phyloP scores from a whole-genome alignment of 1,140 invertebrate species.

The Dinoponera quadriceps region DNA sequence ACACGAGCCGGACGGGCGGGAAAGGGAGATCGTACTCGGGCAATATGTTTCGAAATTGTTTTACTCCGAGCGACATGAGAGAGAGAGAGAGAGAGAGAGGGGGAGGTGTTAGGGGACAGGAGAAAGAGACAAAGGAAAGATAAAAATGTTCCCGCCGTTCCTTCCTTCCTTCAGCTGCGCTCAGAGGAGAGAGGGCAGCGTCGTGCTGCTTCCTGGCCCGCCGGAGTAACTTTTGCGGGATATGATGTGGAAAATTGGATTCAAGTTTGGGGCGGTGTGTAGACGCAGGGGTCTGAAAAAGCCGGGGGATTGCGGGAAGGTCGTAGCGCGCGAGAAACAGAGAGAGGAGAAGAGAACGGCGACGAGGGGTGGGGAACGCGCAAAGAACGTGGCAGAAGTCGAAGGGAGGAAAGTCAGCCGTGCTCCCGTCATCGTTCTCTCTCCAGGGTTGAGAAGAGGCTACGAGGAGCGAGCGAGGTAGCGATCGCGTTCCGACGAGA shows the following conservation, averaged over 20 bases:
- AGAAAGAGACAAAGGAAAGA: slow-evolving; percentile 64
- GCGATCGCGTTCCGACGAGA: neutral
- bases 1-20: slow-evolving; percentile 16
- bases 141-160: slow-evolving; percentile 73
- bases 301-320: slow-evolving; percentile 4
- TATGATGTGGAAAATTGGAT: slow-evolving; percentile 82
- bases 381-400: slow-evolving; percentile 1
- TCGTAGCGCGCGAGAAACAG: slow-evolving; percentile 23
- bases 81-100: neutral
- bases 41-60: slow-evolving; percentile 81
- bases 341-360: neutral
- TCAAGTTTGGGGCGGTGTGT: slow-evolving; percentile 76
- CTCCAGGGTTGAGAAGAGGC: neutral
- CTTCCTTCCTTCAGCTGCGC: neutral
- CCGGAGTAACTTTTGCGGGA: slow-evolving; percentile 81
- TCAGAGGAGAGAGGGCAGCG: neutral
- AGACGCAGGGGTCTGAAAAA: slow-evolving; percentile 50
- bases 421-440: neutral
- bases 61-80: slow-evolving; percentile 68
- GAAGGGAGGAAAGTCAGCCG: neutral
- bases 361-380: neutral
- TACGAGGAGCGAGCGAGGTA: neutral
- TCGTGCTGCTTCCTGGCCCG: slow-evolving; percentile 67
- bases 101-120: neutral
- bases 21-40: slow-evolving; percentile 60